Percentiles rank a stretch among this genome's conserved stretches.
Conservation (phyloP, 2,113 vertebrate species). For the Gambusia affinis region DNA sequence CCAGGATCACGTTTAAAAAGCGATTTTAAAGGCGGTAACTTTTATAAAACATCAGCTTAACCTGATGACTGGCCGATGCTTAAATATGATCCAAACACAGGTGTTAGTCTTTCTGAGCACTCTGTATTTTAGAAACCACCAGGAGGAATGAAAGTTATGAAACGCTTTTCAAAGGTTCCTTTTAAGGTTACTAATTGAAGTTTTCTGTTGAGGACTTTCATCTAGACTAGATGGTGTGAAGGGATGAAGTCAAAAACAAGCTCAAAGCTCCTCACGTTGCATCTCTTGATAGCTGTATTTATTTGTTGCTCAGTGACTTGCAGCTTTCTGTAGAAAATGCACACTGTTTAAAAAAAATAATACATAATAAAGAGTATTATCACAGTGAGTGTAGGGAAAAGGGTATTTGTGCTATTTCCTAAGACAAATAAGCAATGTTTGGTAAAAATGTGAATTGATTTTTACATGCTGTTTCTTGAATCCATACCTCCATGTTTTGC, state of each 20-base stretch:
- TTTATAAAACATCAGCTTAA: not conserved
- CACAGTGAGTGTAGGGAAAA: not conserved
- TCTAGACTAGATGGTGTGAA: not conserved
- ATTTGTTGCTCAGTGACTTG: not conserved
- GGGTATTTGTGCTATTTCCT: not conserved
- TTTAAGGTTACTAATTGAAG: not conserved
- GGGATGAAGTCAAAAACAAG: conserved; percentile 6
- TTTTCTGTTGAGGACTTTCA: conserved; percentile 1
- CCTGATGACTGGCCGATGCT: not conserved
- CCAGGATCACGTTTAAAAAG: too few species aligned
- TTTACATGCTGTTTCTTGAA: not conserved
- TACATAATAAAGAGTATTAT: too few species aligned
- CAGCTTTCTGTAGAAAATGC: not conserved
- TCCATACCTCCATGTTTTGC: not conserved
- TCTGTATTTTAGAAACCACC: not conserved
- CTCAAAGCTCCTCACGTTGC: not conserved
- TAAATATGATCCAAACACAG: not conserved
- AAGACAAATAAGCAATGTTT: not conserved
- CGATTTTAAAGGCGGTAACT: too few species aligned
- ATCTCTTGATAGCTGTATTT: conserved; percentile 6
- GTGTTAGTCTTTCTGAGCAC: not conserved
- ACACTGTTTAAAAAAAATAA: not conserved
- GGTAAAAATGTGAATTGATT: not conserved
- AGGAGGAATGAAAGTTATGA: not conserved
- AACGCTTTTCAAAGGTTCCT: not conserved